These are phyloP conservation scores for Thunnus thynnus DNA, from an alignment of 2,113 vertebrate species.

Conservation along the genomic window DNA sequence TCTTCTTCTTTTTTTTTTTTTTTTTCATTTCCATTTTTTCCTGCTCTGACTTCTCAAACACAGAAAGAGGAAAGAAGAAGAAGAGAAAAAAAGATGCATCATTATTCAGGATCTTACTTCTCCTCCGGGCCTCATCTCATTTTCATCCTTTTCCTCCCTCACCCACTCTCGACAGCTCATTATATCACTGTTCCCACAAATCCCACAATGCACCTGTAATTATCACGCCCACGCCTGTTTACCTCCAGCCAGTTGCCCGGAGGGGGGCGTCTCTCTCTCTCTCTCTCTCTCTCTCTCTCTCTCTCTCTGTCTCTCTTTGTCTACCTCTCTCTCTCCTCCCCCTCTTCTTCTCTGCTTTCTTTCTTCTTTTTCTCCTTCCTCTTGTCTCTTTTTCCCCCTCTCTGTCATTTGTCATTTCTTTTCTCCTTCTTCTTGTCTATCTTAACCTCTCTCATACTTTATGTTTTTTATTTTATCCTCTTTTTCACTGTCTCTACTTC, in stretches of 20 bases:
- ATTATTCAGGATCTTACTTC: constrained; percentile 69
- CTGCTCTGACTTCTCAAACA: constrained; percentile 32
- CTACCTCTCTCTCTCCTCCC: constrained; percentile 29
- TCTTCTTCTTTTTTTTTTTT: background rate
- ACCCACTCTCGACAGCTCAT: constrained; percentile 81
- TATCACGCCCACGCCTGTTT: constrained; percentile 82
- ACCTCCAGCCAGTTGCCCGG: constrained; percentile 82
- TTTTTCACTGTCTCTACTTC: background rate
- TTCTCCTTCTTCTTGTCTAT: constrained; percentile 17
- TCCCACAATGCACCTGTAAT: constrained; percentile 85
- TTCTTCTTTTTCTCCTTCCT: constrained; percentile 23
- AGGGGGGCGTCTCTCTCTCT: constrained; percentile 77
- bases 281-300: constrained; percentile 36
- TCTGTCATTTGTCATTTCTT: constrained; percentile 41
- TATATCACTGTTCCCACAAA: constrained; percentile 82
- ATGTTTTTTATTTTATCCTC: background rate
- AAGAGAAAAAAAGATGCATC: constrained; percentile 35
- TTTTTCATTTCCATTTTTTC: constrained; percentile 12
- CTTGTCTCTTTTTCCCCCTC: background rate
- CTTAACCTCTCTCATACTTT: background rate
- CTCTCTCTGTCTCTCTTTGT: constrained; percentile 45
- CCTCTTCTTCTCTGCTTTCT: constrained; percentile 43
- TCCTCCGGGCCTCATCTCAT: constrained; percentile 75
- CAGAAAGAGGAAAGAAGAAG: background rate
- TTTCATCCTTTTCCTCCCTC: constrained; percentile 76